Base-by-base conservation (phyloP, 2,888 invertebrate genomes). In the Augochlorella aurata region DNA sequence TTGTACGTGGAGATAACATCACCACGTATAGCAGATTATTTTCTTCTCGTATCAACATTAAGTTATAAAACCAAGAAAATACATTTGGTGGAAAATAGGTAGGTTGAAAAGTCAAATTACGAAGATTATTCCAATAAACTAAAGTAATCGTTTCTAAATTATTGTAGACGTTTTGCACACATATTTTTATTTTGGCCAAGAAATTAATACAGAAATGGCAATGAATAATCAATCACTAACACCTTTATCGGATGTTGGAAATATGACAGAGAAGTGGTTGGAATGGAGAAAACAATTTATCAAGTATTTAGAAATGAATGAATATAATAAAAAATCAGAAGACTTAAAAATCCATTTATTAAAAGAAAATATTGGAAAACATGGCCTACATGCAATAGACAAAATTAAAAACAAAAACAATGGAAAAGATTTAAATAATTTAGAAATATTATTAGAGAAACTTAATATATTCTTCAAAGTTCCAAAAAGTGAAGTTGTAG, bases 201-300 rank as follows among this genome's bases (percentile, higher is more conserved):
- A 47, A 73, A 70, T 9, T 45, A 44, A 29, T 47, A 2, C 9
- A 14, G 63, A 54, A 24, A 87, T 87, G 88, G 29, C 29, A 29
- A 3, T 29, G 76, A 87, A 18, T 5, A 14, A 0, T 68, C 67
- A 2, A 66, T 73, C 7, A 44, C 66, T 4, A 29, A 58, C 66
- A 2, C 87, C 85, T 3, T 74, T 89, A 38, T 71, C 67, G 49
- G 29, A 38, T 2, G 38, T 0, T 21, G 83, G 77, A 14, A 8
- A 85, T 54, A 75, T 85, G 54, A 45, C 38, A 16, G 61, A 74
- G 8, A 90, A 87, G 70, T 90, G 90, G 90, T 21, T 45, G 8
- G 66, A 50, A 10, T 90, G 90, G 89, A 89, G 77, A 66, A 72
- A 83, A 16, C 79, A 85, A 68, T 90, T 90, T 29, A 9, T 78